A percentile compares a stretch with the other conserved stretches of the same genome.
Conservation (phyloP, 1,140 invertebrate species). For the Drosophila nebulosa region DNA sequence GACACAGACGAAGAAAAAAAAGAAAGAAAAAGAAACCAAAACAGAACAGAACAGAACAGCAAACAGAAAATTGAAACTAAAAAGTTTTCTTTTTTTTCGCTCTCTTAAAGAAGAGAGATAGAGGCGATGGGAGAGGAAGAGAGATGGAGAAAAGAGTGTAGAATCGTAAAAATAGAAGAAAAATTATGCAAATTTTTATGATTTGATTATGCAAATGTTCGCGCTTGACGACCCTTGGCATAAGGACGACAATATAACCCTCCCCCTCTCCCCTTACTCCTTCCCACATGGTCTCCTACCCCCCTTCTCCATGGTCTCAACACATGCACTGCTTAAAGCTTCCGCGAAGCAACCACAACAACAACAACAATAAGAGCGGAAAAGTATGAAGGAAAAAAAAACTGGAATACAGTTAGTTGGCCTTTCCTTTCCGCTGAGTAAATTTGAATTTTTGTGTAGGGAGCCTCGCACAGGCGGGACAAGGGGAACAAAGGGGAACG, state of each 20-base stretch:
- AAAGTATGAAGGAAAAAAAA: constrained; percentile 18
- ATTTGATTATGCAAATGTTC: constrained; percentile 81
- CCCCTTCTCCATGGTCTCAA: constrained; percentile 10
- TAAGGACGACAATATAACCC: constrained; percentile 74
- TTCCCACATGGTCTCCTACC: background rate
- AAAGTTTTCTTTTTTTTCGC: constrained; percentile 34
- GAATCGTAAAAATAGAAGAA: constrained; percentile 70
- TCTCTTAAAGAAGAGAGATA: background rate
- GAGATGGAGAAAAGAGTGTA: constrained; percentile 42
- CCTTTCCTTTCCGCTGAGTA: constrained; percentile 32
- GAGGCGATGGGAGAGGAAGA: constrained; percentile 10
- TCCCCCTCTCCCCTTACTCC: background rate
- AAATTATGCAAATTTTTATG: constrained; percentile 81
- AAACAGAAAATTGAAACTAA: constrained; percentile 45
- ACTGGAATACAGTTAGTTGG: constrained; percentile 64
- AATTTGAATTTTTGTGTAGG: constrained; percentile 65
- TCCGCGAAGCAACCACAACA: constrained; percentile 33
- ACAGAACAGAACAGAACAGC: background rate
- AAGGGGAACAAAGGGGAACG: background rate
- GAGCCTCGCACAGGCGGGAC: background rate
- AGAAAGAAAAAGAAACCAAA: constrained; percentile 26
- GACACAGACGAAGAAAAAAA: constrained; percentile 43
- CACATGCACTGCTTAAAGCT: constrained; percentile 47
- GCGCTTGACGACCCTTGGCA: constrained; percentile 81
- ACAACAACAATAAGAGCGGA: background rate